Base-by-base conservation (phyloP, 2,113 vertebrate species). In the Accipiter cooperii region DNA sequence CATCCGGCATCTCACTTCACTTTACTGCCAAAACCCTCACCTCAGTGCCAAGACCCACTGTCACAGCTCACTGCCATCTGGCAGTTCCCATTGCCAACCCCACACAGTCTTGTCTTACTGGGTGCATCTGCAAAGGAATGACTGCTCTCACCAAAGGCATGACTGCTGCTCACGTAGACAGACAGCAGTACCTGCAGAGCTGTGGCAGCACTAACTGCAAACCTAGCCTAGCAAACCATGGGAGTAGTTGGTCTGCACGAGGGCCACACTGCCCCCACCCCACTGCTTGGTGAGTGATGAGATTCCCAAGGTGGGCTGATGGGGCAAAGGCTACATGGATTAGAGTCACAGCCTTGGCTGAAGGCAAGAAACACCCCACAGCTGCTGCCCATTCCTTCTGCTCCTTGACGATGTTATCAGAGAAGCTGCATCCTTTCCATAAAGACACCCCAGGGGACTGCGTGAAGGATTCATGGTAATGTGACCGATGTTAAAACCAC, bases 191-290 rank as follows among this genome's bases (percentile, higher is more conserved):
- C 54, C 78, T 52, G 71, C 77, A 66, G 63, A 63, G 70, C 78
- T 51, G 6, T 8, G 17, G 75, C 52, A 57, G n/a, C 52, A 21
- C 81, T 13, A 25, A 5, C 36, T 40, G 46, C 52, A 66, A 9
- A 28, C 11, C 52, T 8, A 14, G 36, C 22, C 54, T 4, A 26
- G 26, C 0, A 0, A 82, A 34, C 34, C 73, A 31, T 0, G 0
- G 46, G 34, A 73, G 21, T 2, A 34, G 36, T 64, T 63, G 73
- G 4, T 58, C 86, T 42, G n/a, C 10, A 0, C 2, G 0, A 51
- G 36, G 55, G 75, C 47, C 61, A n/a, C 25, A 2, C 38, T 63
- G 33, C 8, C 12, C 38, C 65, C 40, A 29, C 1, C 1, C 33
- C 88, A 29, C 42, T 47, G 42, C 33, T 40, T 10, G 0, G 28